phyloP scores from a whole-genome alignment of 2,888 invertebrate species.

The Drosophila conformis region DNA sequence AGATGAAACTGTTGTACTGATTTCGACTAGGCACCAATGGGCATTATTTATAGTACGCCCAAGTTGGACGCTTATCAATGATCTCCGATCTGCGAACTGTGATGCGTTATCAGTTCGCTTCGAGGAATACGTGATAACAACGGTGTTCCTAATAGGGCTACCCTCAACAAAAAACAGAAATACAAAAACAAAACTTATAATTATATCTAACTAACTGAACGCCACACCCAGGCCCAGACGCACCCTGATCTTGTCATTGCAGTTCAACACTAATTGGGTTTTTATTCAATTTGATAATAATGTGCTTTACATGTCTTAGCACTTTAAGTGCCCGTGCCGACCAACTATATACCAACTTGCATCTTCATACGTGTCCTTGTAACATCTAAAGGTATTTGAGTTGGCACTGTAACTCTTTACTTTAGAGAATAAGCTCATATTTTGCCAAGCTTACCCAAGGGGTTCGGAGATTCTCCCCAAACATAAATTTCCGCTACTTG shows the following conservation, averaged over 20 bases:
- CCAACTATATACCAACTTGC: not conserved
- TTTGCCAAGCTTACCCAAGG: not conserved
- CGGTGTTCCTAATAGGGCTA: not conserved
- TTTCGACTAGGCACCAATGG: slow-evolving; percentile 39
- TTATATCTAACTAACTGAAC: not conserved
- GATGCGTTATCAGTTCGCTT: slow-evolving; percentile 36
- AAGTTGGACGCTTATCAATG: slow-evolving; percentile 34
- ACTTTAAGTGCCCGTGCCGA: not conserved
- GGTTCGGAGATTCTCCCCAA: not conserved
- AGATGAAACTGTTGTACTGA: slow-evolving; percentile 78
- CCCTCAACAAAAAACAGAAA: not conserved
- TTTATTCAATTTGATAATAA: slow-evolving; percentile 47
- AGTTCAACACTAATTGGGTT: slow-evolving; percentile 67
- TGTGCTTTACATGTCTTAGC: slow-evolving; percentile 40
- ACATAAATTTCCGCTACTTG: not conserved
- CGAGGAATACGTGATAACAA: slow-evolving; percentile 33
- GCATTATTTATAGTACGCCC: slow-evolving; percentile 75
- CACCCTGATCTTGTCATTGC: slow-evolving; percentile 6
- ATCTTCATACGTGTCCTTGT: not conserved
- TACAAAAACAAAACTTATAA: not conserved
- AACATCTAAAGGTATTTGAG: not conserved
- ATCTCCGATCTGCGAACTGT: slow-evolving; percentile 53
- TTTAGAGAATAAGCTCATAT: not conserved
- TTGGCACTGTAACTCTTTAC: not conserved
- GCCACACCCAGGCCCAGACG: slow-evolving; percentile 46